Evolutionary conservation across 2,888 invertebrate species (phyloP), one percentile per base, ranked within the genome.

Genomic region (Scaptomyza cyrtandrae): DNA sequence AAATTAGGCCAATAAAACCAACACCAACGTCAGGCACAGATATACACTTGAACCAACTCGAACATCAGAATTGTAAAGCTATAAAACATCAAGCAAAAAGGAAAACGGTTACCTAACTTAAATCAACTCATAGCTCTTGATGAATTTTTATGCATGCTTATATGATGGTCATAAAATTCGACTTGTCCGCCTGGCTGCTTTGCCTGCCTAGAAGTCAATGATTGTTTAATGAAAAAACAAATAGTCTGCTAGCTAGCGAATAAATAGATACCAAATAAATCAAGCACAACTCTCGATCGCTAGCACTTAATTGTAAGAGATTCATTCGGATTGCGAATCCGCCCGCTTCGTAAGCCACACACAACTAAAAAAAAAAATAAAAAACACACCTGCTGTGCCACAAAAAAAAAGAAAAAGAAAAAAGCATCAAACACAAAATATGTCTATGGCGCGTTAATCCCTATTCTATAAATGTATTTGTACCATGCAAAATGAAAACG

Each of bases 81-180:
- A 77, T 86, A 79, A 85, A 83, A 83, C 86, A 81, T 56, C 65
- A 72, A 75, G 62, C 77, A 70, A 65, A 80, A 75, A 76, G 72
- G 77, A 77, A 72, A 78, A 69, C 68, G 64, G 61, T 66, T 70
- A 76, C 70, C 69, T 75, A 78, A 78, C 75, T 72, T 71, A 71
- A 77, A 86, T 72, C 62, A 72, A 79, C 79, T 68, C 75, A 75
- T 75, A 75, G 75, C 78, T 69, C 78, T 63, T 84, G 86, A 84
- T 84, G 85, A 84, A 86, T 84, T 84, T 84, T 86, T 84, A 85
- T 85, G 87, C 85, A 85, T 86, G 87, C 85, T 87, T 85, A 80
- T 87, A 82, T 82, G 85, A 55, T 80, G 76, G 78, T 70, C 76
- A 78, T 85, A 85, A 82, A 84, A 76, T 54, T 24, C 11, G 27